Base-by-base conservation (phyloP, 2,797 vertebrate species). In the Pseudopleuronectes americanus region DNA sequence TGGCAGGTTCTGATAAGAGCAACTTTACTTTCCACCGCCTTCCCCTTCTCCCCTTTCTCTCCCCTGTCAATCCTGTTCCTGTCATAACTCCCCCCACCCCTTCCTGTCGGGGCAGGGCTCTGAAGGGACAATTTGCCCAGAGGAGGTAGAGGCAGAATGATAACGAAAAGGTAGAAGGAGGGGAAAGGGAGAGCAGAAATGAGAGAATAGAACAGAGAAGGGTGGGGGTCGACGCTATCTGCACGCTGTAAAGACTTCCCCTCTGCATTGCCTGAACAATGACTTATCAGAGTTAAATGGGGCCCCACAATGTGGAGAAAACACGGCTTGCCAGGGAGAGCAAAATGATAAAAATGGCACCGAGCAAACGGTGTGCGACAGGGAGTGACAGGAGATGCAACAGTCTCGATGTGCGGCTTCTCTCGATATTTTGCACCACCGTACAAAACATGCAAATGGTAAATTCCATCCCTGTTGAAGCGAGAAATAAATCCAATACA, bases 1-100 rank as follows among this genome's bases (percentile, higher is more conserved):
- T 93, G 92, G 89, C 86, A 60, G 81, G 67, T 89, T 90, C 74
- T 56, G 91, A 93, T 94, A 93, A 93, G 87, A 89, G 79, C 74
- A 89, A 91, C 89, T 93, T 92, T 90, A 91, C 91, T 90, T 89
- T 77, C 71, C 48, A 31, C 51, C 8, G 26, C 72, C 57, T 21
- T 19, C 43, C 4, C 24, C 53, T 19, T 19, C 61, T 76, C 56
- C 71, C 74, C 63, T 70, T 79, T 78, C 70, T 71, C 57, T 75
- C 64, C 64, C 38, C 70, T 89, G 89, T 90, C 80, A 89, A 89
- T 85, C 85, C 79, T 55, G 64, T 60, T 61, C 66, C 80, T 79
- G 81, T 87, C 85, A 87, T 87, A 89, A 89, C 87, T 16, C 36
- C 64, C 65, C 6, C 45, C 57, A 36, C 59, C 17, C n/a, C 8